Percentiles rank a stretch among this genome's conserved stretches.
phyloP scores from a whole-genome alignment of 2,113 vertebrate species.

The Catagonus wagneri region DNA sequence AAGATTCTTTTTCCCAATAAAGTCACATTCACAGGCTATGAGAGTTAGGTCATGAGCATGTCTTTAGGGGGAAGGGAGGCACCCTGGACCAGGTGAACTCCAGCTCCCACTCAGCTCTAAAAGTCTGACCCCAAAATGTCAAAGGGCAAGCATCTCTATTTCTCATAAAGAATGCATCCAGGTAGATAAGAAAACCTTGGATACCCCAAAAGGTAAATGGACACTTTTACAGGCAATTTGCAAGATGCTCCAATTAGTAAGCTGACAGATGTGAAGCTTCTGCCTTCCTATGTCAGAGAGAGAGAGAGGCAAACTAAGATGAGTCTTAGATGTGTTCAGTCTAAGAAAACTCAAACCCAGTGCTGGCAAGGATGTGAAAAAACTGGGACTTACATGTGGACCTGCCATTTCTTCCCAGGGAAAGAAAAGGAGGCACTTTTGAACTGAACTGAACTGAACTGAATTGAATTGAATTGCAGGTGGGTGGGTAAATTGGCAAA shows the following conservation, averaged over 20 bases:
- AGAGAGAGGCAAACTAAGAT: neutral
- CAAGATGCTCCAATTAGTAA: neutral
- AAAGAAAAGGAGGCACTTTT: neutral
- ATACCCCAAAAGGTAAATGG: neutral
- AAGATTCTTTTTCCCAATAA: neutral
- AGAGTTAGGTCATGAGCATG: neutral
- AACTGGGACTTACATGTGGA: neutral
- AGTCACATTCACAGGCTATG: neutral
- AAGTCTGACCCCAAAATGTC: neutral
- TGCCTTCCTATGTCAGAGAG: neutral
- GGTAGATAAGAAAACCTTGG: neutral
- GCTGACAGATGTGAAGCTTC: neutral
- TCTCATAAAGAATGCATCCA: neutral
- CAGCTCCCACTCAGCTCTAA: neutral
- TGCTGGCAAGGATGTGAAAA: neutral
- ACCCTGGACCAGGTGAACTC: neutral
- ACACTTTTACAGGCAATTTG: neutral
- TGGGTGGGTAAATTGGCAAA: neutral
- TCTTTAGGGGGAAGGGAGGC: fast-evolving
- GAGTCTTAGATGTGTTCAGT: neutral
- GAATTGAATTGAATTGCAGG: neutral
- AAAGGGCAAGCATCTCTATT: neutral
- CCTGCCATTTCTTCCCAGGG: neutral
- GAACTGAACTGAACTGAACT: neutral
- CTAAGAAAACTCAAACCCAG: neutral